phyloP scores from a whole-genome alignment of 2,113 vertebrate species.

The Neogale vison region DNA sequence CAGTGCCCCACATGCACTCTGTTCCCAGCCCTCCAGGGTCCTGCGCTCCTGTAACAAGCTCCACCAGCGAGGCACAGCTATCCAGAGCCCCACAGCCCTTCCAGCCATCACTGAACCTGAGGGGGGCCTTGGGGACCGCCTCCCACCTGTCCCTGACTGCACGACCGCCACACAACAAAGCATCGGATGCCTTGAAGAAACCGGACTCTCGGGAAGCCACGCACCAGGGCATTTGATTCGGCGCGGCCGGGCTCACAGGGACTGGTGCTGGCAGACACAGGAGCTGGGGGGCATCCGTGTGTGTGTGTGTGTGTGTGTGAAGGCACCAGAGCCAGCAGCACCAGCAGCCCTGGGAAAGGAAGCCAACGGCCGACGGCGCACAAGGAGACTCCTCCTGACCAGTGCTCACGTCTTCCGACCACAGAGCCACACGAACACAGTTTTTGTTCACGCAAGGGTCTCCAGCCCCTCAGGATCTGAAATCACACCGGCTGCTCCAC shows the following conservation, averaged over 20 bases:
- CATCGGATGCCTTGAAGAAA: background rate
- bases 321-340: background rate
- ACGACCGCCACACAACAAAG: accelerated
- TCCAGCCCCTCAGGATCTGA: background rate
- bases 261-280: accelerated
- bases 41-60: background rate
- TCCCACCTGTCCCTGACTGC: background rate
- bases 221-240: accelerated
- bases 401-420: accelerated
- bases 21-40: no score
- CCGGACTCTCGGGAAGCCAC: accelerated
- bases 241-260: accelerated
- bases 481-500: no score
- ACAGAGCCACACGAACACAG: accelerated
- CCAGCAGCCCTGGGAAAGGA: background rate
- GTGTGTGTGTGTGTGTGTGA: accelerated
- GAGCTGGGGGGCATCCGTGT: background rate
- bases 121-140: background rate
- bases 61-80: background rate
- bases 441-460: accelerated
- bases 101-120: background rate
- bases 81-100: background rate
- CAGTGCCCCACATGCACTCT: background rate
- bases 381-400: background rate
- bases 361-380: accelerated